Evolutionary conservation across 2,888 invertebrate genomes (phyloP), one percentile per base, ranked within the genome.

Genomic region (Macropis europaea): DNA sequence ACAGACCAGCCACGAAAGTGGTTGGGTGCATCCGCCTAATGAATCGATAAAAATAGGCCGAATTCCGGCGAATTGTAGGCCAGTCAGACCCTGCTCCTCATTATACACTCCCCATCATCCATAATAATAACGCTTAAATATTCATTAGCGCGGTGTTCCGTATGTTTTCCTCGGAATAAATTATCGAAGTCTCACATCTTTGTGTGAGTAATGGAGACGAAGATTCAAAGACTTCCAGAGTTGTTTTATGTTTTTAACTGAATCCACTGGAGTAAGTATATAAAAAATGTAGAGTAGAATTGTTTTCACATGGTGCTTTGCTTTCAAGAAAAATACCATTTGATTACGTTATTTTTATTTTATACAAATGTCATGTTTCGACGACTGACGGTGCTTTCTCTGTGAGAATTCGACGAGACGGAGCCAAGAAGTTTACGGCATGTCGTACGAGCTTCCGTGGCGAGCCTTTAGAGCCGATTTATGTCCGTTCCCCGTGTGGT

Each of bases 381-480:
- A 5, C 28, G 19, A 40, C 30, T 19, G 13, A 9, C 6, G 3
- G n/a, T 1, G 15, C 38, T 15, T 56, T 45, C 30, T 30, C 13
- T 1, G 4, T 2, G 6, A 32, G 50, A 62, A 42, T 40, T 15
- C 24, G 13, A 32, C 28, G 52, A 57, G 32, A 42, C 48, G 19
- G 59, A 32, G 40, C 38, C 36, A 19, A 17, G 56, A 47, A 62
- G 59, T 77, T 71, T 52, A 69, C 47, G 57, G 57, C 26, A n/a
- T 53, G 24, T 15, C 30, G 19, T 63, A 67, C 67, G 53, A 63
- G 76, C 79, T 79, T 76, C 73, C 61, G 73, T 22, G 63, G 57
- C 13, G 7, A 69, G 64, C 57, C 56, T 42, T 67, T 63, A 64
- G 28, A 59, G 34, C 11, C 42, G 63, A 79, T 73, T 79, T 76